Percentiles rank a stretch among this genome's conserved stretches.
phyloP scores from a whole-genome alignment of 1,140 invertebrate genomes.

The Brachionus asplanchnoidis region DNA sequence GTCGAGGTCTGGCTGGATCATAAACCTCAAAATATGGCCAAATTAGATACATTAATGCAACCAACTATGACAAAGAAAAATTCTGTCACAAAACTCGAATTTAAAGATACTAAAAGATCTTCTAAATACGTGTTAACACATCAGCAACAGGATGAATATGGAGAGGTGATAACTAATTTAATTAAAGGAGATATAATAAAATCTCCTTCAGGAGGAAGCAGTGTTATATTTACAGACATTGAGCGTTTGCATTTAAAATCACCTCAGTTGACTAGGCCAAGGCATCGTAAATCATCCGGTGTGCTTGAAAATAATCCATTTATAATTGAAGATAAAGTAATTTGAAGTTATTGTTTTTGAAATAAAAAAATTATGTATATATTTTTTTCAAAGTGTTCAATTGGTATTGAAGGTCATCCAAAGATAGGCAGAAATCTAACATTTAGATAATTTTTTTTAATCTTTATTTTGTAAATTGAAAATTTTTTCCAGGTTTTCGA shows the following conservation, averaged over 20 bases:
- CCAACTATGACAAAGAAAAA: slow-evolving; percentile 1
- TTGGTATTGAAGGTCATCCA: slow-evolving; percentile 16
- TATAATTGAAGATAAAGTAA: slow-evolving; percentile 17
- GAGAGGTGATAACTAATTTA: slow-evolving; percentile 83
- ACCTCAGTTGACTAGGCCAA: not conserved
- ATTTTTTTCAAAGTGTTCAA: not conserved
- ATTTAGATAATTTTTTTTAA: slow-evolving; percentile 28
- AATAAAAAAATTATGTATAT: not conserved
- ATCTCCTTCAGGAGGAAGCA: slow-evolving; percentile 15
- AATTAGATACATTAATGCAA: slow-evolving; percentile 30
- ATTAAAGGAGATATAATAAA: slow-evolving; percentile 63
- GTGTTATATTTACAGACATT: slow-evolving; percentile 42
- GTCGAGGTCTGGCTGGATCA: slow-evolving; percentile 36
- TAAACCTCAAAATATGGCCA: slow-evolving; percentile 14
- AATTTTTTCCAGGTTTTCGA: not conserved
- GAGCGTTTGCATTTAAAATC: slow-evolving; percentile 28
- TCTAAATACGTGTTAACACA: slow-evolving; percentile 84
- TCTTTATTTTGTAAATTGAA: not conserved
- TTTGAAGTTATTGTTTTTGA: not conserved
- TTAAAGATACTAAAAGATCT: slow-evolving; percentile 50
- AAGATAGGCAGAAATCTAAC: not conserved
- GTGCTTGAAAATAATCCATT: not conserved
- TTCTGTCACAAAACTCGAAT: slow-evolving; percentile 21
- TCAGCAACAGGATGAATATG: slow-evolving; percentile 81
- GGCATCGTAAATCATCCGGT: not conserved